Evolutionary conservation across 2,113 vertebrate species (phyloP).

Genomic region (Hypanus sabinus): DNA sequence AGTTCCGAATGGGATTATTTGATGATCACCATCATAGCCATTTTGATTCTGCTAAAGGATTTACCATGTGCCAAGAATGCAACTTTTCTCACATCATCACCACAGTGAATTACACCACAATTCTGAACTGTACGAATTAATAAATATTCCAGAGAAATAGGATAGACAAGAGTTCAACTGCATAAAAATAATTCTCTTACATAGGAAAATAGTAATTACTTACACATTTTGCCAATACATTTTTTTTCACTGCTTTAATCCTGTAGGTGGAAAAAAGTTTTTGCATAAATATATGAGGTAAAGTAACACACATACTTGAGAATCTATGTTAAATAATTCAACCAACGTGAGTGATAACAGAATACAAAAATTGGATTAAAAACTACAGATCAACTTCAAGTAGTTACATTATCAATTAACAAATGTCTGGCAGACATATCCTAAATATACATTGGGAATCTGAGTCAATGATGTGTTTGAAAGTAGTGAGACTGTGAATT

Average conservation of each 20-base stretch:
- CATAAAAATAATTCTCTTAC: not conserved
- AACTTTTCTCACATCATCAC: too few species aligned
- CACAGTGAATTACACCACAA: too few species aligned
- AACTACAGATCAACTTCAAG: not conserved
- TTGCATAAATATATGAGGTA: not conserved
- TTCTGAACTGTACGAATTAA: too few species aligned
- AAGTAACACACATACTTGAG: not conserved
- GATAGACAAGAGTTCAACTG: not conserved
- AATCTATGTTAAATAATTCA: not conserved
- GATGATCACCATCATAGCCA: too few species aligned
- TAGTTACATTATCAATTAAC: not conserved
- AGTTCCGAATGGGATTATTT: too few species aligned
- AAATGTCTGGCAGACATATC: not conserved
- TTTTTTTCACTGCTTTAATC: constrained; percentile 86
- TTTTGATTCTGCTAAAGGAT: too few species aligned
- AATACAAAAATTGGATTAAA: not conserved
- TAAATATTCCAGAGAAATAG: not conserved
- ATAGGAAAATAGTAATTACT: constrained; percentile 48
- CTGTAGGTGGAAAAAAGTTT: constrained; percentile 55
- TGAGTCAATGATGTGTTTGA: not conserved
- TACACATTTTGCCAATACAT: constrained; percentile 97
- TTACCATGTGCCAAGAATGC: too few species aligned
- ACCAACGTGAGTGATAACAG: not conserved
- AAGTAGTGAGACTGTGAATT: not conserved
- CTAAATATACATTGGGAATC: not conserved